Evolutionary conservation across 2,888 invertebrate species (phyloP).

Genomic region (Brachyptera risi): DNA sequence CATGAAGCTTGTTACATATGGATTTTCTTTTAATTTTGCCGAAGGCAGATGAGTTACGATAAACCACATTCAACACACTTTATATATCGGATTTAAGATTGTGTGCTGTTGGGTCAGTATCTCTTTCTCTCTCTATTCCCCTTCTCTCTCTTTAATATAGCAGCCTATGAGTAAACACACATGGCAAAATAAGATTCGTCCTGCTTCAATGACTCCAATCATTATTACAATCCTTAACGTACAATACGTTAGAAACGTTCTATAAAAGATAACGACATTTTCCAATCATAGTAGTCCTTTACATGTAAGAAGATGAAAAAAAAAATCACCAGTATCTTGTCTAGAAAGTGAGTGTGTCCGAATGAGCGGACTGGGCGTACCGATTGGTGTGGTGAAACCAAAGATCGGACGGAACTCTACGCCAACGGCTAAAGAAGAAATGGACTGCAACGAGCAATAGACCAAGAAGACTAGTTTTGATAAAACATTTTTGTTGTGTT

Average conservation of each 20-base stretch:
- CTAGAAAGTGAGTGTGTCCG: slow-evolving; percentile 10
- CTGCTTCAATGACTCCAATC: not conserved
- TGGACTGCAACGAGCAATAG: slow-evolving; percentile 18
- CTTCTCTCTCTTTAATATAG: too few species aligned
- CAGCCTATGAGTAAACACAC: not conserved
- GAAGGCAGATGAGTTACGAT: not conserved
- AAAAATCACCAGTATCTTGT: not conserved
- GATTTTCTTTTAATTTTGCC: not conserved
- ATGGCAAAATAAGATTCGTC: not conserved
- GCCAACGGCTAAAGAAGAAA: slow-evolving; percentile 12
- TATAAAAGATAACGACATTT: slow-evolving; percentile 3
- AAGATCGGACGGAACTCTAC: slow-evolving; percentile 1
- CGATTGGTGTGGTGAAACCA: slow-evolving; percentile 18
- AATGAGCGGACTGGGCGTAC: slow-evolving; percentile 3
- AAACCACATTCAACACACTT: not conserved
- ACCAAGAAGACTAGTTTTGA: slow-evolving; percentile 12
- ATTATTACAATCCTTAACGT: not conserved
- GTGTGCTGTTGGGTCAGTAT: too few species aligned
- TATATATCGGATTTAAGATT: slow-evolving; percentile 8
- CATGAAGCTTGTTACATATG: not conserved
- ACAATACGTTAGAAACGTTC: not conserved
- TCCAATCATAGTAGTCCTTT: not conserved
- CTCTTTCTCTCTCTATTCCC: too few species aligned
- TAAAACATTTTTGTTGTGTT: slow-evolving; percentile 10
- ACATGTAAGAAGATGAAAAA: too few species aligned